phyloP scores from a whole-genome alignment of 1,140 invertebrate genomes.

The Vanessa tameamea region DNA sequence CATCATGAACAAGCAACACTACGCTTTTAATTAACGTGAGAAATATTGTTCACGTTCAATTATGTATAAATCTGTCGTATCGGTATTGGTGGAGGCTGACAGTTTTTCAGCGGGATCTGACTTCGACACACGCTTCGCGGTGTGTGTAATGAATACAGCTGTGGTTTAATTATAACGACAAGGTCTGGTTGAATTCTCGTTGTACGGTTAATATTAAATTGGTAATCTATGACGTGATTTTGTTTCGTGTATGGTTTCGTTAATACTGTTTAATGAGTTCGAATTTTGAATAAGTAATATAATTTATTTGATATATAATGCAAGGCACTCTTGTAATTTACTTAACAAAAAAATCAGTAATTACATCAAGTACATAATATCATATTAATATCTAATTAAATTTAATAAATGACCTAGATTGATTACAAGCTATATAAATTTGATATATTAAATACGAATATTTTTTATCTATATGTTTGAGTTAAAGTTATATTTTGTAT shows the following conservation, averaged over 20 bases:
- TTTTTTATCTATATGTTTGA: no score
- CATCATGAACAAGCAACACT: slow-evolving; percentile 25
- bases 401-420: no score
- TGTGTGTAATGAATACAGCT: slow-evolving; percentile 37
- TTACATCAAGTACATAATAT: no score
- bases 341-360: no score
- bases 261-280: no score
- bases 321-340: no score
- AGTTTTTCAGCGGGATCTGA: slow-evolving; percentile 29
- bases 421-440: no score
- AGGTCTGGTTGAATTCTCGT: slow-evolving; percentile 15
- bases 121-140: slow-evolving; percentile 32
- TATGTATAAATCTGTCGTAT: slow-evolving; percentile 29
- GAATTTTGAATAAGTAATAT: no score
- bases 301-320: no score
- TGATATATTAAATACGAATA: no score
- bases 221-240: not conserved
- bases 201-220: slow-evolving; percentile 4
- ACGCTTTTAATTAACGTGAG: slow-evolving; percentile 39
- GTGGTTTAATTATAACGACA: slow-evolving; percentile 29
- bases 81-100: slow-evolving; percentile 33
- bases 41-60: slow-evolving; percentile 40
- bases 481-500: no score
- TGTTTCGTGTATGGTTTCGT: not conserved
- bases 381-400: no score